phyloP scores from a whole-genome alignment of 2,888 invertebrate species.

The Andrena camellia region DNA sequence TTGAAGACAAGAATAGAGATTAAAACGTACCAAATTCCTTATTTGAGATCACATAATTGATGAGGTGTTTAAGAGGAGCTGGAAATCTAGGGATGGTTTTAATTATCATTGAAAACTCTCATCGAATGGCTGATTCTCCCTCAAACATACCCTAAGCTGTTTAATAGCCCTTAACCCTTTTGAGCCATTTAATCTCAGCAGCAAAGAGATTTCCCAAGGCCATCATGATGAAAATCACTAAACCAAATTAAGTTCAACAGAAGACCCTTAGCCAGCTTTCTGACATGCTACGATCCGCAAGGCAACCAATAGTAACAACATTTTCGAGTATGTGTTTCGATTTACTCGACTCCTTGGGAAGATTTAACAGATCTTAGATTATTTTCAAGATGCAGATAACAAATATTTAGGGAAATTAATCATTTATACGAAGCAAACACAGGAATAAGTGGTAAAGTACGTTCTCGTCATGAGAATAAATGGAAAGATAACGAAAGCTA shows the following conservation, averaged over 20 bases:
- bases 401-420: too few species aligned
- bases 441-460: too few species aligned
- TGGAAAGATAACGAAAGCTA: too few species aligned
- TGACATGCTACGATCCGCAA: constrained; percentile 5
- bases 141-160: constrained; percentile 46
- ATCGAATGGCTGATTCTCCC: constrained; percentile 30
- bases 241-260: constrained; percentile 68
- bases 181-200: constrained; percentile 61
- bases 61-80: constrained; percentile 5
- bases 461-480: too few species aligned
- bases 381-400: too few species aligned
- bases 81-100: constrained; percentile 17
- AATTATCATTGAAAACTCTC: constrained; percentile 35
- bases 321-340: neutral
- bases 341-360: neutral
- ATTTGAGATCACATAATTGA: neutral
- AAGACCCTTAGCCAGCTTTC: constrained; percentile 31
- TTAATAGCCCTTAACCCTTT: constrained; percentile 65
- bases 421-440: too few species aligned
- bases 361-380: too few species aligned
- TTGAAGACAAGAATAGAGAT: neutral
- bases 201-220: constrained; percentile 56
- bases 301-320: neutral
- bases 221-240: constrained; percentile 66
- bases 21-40: constrained; percentile 14